phyloP scores from a whole-genome alignment of 1,140 invertebrate genomes.

The Cylas formicarius region DNA sequence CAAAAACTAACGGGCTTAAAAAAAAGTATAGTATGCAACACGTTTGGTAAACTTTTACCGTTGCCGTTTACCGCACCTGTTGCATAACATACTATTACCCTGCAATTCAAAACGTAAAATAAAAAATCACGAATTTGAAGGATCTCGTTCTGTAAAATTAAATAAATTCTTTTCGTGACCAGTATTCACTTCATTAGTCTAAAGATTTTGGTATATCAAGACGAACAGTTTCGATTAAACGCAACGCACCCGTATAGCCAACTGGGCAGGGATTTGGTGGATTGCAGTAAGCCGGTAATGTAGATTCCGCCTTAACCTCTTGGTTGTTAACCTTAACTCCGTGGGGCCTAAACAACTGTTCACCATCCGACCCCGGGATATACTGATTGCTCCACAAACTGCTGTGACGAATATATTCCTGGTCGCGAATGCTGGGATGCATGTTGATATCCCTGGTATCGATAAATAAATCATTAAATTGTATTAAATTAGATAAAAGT shows the following conservation, averaged over 20 bases:
- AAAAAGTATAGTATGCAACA: too few species aligned
- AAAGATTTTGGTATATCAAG: too few species aligned
- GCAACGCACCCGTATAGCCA: conserved; percentile 63
- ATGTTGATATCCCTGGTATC: conserved; percentile 48
- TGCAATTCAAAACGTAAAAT: too few species aligned
- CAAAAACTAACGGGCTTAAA: too few species aligned
- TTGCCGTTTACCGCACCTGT: too few species aligned
- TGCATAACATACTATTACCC: too few species aligned
- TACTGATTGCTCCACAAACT: conserved; percentile 78
- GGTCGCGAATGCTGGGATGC: conserved; percentile 72
- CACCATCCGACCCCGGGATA: conserved; percentile 66
- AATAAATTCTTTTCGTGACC: too few species aligned
- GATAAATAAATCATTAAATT: conserved; percentile 44
- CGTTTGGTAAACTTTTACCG: too few species aligned
- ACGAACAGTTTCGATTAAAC: too few species aligned
- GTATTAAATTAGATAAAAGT: conserved; percentile 54
- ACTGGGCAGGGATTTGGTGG: conserved; percentile 97
- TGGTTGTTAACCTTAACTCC: conserved; percentile 52
- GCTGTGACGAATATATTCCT: conserved; percentile 85
- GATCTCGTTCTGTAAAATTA: too few species aligned
- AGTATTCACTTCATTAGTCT: too few species aligned
- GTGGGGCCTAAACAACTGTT: conserved; percentile 58
- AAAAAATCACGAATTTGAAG: too few species aligned
- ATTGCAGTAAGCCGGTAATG: conserved; percentile 95
- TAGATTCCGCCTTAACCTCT: conserved; percentile 83